Conservation (phyloP, 2,888 invertebrate genomes). For the Limnephilus marmoratus region DNA sequence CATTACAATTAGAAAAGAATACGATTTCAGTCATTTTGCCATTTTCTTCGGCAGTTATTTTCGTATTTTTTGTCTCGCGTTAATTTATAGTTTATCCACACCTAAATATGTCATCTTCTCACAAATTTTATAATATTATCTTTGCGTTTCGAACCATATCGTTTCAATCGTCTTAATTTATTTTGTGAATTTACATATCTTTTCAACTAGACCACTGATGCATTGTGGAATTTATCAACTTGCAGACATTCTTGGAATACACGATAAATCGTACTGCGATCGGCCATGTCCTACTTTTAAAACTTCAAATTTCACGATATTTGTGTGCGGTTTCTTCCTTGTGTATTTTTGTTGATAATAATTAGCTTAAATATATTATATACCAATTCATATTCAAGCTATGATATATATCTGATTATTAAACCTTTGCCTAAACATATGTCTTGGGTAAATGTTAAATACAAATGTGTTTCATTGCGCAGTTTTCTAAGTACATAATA, state of each 20-base stretch:
- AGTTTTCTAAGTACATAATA: neutral
- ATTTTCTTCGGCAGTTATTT: neutral
- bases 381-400: neutral
- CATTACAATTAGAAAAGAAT: neutral
- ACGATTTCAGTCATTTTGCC: neutral
- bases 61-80: neutral
- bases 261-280: neutral
- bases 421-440: neutral
- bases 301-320: neutral
- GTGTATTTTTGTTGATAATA: neutral
- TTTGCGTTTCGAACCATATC: neutral
- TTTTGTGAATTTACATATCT: neutral
- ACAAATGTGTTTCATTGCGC: neutral
- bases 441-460: neutral
- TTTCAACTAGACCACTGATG: neutral
- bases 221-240: neutral
- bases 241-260: neutral
- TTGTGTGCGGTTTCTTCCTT: neutral
- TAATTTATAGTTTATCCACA: neutral
- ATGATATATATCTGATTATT: neutral
- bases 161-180: neutral
- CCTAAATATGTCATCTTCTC: neutral
- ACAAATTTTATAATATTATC: neutral
- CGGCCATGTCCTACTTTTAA: slow-evolving; percentile 28
- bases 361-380: neutral